Evolutionary conservation across 2,113 vertebrate genomes (phyloP), one percentile per base, ranked within the genome.

Genomic region (Silurus glanis): DNA sequence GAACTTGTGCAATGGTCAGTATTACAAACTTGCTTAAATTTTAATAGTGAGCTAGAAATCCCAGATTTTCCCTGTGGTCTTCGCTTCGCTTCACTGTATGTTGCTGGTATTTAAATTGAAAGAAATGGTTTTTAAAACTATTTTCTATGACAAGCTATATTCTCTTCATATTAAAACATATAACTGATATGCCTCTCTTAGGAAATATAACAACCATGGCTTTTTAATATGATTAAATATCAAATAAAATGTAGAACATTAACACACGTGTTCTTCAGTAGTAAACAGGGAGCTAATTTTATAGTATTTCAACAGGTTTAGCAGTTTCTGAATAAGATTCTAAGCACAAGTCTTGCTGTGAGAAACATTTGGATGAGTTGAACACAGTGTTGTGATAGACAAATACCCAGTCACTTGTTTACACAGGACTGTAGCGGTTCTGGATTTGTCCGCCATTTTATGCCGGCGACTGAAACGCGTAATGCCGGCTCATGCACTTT

Each of bases 371-470:
- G 74, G 51, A 67, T 47, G 84, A 79, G 37, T 80, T 53, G 25
- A 80, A 23, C n/a, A 19, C 61, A 71, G 3, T 71, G 53, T 59
- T 80, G 49, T 55, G 2, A 25, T 17, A 25, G 51, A 49, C 10
- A 51, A 28, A 55, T 56, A 49, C 49, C 53, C 84, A 80, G 66
- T 51, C n/a, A 53, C n/a, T 61, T 78, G 59, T 67, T 78, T 23
- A 45, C 71, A 58, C 72, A 58, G 61, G 71, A 82, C 14, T 28
- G 85, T 71, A 47, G 17, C 37, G 1, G 69, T 62, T 23, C 59
- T 81, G 45, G 19, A 59, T 49, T 28, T 59, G 64, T 61, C 64
- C 37, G 16, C 78, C 85, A 86, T 86, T 86, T 86, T 61, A 56
- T 71, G 37, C 23, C 49, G 14, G 49, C 56, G 67, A 9, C 25